phyloP scores from a whole-genome alignment of 2,888 invertebrate species.

The Heteropelma amictum region DNA sequence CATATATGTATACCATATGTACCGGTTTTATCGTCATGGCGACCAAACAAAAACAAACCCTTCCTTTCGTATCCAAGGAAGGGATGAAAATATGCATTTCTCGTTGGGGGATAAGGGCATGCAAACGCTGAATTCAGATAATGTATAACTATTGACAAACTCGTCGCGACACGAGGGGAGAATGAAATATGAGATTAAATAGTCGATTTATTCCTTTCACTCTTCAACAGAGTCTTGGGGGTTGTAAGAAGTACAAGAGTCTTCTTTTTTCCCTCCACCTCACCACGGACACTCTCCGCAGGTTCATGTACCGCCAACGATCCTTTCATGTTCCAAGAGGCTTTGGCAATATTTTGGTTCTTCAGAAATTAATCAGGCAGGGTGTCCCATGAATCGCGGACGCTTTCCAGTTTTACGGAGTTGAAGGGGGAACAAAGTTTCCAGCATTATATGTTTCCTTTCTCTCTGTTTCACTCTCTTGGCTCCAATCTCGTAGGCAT shows the following conservation, averaged over 20 bases:
- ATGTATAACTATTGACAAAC: constrained; percentile 5
- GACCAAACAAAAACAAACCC: constrained; percentile 55
- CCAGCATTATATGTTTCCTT: not conserved
- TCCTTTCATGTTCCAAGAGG: constrained; percentile 26
- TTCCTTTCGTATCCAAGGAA: not conserved
- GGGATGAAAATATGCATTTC: not conserved
- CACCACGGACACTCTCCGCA: not conserved
- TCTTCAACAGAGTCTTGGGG: constrained; percentile 7
- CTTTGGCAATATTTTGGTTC: constrained; percentile 41
- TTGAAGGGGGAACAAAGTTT: constrained; percentile 9
- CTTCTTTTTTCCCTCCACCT: not conserved
- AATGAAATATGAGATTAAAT: constrained; percentile 29
- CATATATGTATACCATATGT: too few species aligned
- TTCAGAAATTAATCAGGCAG: constrained; percentile 54
- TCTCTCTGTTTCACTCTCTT: not conserved
- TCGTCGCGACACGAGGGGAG: not conserved
- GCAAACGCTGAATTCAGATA: not conserved
- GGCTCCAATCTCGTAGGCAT: not conserved
- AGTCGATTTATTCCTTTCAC: constrained; percentile 38
- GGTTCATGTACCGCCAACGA: not conserved
- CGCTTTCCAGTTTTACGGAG: not conserved
- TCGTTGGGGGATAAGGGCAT: constrained; percentile 8
- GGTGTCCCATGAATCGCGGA: not conserved
- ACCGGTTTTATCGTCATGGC: constrained; percentile 60
- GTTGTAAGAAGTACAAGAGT: too few species aligned